phyloP scores from a whole-genome alignment of 1,140 invertebrate genomes.

The Drosophila sproati region DNA sequence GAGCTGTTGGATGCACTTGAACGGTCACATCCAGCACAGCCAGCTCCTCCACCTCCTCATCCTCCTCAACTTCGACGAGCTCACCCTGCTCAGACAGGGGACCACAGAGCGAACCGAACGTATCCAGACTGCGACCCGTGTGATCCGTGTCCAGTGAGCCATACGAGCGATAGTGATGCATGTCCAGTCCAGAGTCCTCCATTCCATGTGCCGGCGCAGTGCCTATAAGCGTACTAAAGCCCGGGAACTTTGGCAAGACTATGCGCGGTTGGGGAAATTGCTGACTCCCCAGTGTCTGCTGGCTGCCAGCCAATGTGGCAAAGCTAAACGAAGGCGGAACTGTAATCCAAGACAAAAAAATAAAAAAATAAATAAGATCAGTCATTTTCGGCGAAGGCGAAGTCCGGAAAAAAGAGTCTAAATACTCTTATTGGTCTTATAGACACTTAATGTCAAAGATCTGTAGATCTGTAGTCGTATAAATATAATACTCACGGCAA shows the following conservation, averaged over 20 bases:
- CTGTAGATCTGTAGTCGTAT: no score
- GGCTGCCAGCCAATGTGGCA: slow-evolving; percentile 74
- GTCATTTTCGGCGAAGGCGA: no score
- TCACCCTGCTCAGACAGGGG: slow-evolving; percentile 62
- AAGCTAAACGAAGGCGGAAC: slow-evolving; percentile 82
- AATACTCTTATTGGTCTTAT: no score
- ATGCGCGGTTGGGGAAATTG: slow-evolving; percentile 51
- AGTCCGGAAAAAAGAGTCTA: no score
- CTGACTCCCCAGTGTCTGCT: slow-evolving; percentile 64
- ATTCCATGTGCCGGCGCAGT: slow-evolving; percentile 60
- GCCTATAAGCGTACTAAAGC: slow-evolving; percentile 65
- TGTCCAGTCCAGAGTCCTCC: slow-evolving; percentile 69
- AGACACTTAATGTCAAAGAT: no score
- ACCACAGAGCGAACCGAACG: slow-evolving; percentile 71
- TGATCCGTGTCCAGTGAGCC: slow-evolving; percentile 71
- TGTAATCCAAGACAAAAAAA: slow-evolving; percentile 17
- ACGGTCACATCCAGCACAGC: slow-evolving; percentile 35
- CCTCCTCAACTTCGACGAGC: slow-evolving; percentile 42
- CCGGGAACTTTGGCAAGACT: slow-evolving; percentile 75
- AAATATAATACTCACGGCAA: slow-evolving; percentile 63
- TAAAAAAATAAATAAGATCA: neutral
- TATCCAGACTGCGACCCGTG: slow-evolving; percentile 73
- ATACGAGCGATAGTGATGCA: slow-evolving; percentile 67
- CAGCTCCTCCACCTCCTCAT: slow-evolving; percentile 14
- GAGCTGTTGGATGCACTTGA: slow-evolving; percentile 41